Evolutionary conservation across 1,140 invertebrate species (phyloP).

Genomic region (Drosophila sproati): DNA sequence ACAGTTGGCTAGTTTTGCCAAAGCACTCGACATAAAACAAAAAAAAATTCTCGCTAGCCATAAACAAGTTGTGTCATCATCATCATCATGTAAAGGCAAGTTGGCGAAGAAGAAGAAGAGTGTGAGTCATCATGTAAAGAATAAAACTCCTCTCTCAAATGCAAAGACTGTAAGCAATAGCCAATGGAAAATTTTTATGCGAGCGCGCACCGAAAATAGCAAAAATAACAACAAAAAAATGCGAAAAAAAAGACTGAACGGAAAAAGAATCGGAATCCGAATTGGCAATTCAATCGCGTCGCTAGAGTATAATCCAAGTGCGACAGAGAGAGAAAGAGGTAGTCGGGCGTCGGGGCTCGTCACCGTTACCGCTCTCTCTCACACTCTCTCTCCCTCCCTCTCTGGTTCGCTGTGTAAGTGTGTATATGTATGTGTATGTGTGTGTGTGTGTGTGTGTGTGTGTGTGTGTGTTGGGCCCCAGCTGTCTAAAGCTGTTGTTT

Average conservation of each 20-base stretch:
- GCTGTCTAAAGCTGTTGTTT: conserved; percentile 80
- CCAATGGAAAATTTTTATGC: conserved; percentile 65
- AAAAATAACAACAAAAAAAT: conserved; percentile 8
- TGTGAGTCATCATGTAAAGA: conserved; percentile 40
- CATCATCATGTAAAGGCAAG: conserved; percentile 20
- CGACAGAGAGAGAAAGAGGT: conserved; percentile 13
- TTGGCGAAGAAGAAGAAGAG: background rate
- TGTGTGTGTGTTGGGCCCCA: conserved; percentile 43
- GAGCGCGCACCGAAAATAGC: conserved; percentile 23
- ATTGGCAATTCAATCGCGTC: conserved; percentile 63
- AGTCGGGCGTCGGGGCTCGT: conserved; percentile 10
- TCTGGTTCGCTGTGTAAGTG: background rate
- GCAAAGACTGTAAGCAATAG: conserved; percentile 18
- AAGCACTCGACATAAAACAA: background rate
- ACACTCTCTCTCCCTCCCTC: background rate
- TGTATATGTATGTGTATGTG: background rate
- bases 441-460: too few relatives aligned
- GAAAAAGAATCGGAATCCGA: conserved; percentile 38
- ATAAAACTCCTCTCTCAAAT: background rate
- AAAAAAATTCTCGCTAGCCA: background rate
- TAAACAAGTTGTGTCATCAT: conserved; percentile 33
- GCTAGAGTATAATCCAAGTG: conserved; percentile 50
- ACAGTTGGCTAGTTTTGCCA: background rate
- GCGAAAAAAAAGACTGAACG: conserved; percentile 8
- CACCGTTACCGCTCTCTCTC: background rate